phyloP scores from a whole-genome alignment of 2,113 vertebrate species.

The Bombycilla garrulus region DNA sequence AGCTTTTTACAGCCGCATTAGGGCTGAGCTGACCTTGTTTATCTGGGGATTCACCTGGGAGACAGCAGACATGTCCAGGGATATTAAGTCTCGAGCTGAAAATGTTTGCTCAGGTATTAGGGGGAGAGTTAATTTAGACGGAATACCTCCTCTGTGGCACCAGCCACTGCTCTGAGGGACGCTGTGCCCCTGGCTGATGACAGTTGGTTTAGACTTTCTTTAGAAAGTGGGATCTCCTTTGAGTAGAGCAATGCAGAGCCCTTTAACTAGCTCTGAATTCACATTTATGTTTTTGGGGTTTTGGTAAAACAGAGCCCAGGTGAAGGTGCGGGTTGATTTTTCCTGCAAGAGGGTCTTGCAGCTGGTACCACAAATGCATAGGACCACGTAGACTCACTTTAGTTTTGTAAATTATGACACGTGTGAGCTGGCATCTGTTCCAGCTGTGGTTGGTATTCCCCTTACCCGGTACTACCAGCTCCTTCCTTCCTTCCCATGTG shows the following conservation, averaged over 20 bases:
- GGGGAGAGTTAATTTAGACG: slow-evolving; percentile 53
- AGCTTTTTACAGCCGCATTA: slow-evolving; percentile 67
- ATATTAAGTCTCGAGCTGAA: slow-evolving; percentile 62
- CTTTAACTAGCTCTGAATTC: neutral
- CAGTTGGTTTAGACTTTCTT: neutral
- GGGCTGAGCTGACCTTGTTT: slow-evolving; percentile 70
- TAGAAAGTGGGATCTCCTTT: neutral
- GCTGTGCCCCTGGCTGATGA: neutral
- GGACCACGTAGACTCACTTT: neutral
- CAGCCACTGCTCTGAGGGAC: slow-evolving; percentile 7
- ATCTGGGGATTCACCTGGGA: slow-evolving; percentile 71
- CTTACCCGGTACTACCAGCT: accelerated
- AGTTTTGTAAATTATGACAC: neutral
- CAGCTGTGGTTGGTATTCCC: neutral
- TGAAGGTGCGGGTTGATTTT: neutral
- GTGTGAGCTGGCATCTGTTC: neutral
- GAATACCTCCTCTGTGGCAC: slow-evolving; percentile 56
- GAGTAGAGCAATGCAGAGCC: neutral
- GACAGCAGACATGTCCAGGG: slow-evolving; percentile 65
- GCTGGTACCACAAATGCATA: neutral
- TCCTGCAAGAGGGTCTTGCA: neutral
- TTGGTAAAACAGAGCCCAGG: neutral
- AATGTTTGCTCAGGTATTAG: slow-evolving; percentile 70
- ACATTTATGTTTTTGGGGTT: neutral
- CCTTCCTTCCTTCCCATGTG: neutral